Evolutionary conservation across 1,140 invertebrate species (phyloP), one percentile per base, ranked within the genome.

Genomic region (Nomia melanderi): DNA sequence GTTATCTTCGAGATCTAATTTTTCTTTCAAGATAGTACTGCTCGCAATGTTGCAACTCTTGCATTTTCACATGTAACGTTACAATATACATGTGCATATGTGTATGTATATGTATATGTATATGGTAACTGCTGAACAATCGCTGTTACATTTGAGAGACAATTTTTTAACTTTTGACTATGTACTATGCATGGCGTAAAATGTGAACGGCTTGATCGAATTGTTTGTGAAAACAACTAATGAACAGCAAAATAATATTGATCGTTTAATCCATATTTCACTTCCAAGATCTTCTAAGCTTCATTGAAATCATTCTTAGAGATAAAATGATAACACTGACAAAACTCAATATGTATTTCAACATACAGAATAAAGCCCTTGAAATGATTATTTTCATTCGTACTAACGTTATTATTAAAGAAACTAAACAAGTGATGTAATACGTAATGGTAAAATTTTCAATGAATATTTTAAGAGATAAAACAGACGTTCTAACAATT

Each of bases 151-250:
- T 27, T 78, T 47, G 27, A 27, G 25, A 50, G 23, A 78, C 39
- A 62, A 39, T 23, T 57, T n/a, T 82, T 25, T 62, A 70, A 79
- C 20, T 23, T 47, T 47, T 47, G 60, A 66, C 50, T 67, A 62
- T 54, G 41, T 23, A 54, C 47, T 72, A 63, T 56, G 44, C 54
- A 70, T 65, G 56, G 29, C 65, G 79, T 78, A 69, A 77, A 56
- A 78, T 56, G 41, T 77, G 50, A 81, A 83, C 70, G 54, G 47
- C 17, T 80, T 77, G 47, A 72, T 78, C 74, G 57, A 39, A 77
- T 65, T 64, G 23, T 44, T 44, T 44, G 14, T 59, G 6, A 33
- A 50, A n/a, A 78, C 47, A n/a, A 71, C 53, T 33, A 17, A 39
- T 56, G 12, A 31, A 23, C 12, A 44, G 41, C 14, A 44, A 17